phyloP scores from a whole-genome alignment of 1,140 invertebrate species.

The Sweltsa coloradensis region DNA sequence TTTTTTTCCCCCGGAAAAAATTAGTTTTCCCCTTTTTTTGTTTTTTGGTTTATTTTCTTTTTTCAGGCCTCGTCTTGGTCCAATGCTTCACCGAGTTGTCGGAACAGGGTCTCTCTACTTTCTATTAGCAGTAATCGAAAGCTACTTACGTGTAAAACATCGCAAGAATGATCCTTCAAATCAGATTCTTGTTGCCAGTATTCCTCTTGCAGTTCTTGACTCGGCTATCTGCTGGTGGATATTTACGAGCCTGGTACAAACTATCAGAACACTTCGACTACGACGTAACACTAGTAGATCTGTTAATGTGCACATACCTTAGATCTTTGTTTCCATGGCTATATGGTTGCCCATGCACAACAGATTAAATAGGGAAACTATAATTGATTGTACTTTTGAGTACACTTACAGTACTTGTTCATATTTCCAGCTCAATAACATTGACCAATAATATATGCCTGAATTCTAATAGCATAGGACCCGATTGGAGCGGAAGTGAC shows the following conservation, averaged over 20 bases:
- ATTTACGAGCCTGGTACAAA: conserved; percentile 78
- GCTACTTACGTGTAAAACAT: conserved; percentile 61
- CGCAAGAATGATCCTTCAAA: conserved; percentile 49
- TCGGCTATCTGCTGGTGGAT: conserved; percentile 71
- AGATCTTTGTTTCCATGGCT: too few relatives aligned
- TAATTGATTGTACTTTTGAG: too few relatives aligned
- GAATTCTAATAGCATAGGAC: too few relatives aligned
- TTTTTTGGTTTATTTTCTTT: conserved; percentile 16
- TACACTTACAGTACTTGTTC: too few relatives aligned
- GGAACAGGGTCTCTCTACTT: conserved; percentile 72
- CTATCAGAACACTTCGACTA: conserved; percentile 73
- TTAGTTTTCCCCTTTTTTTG: too few relatives aligned
- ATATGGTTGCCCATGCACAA: too few relatives aligned
- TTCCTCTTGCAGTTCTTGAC: conserved; percentile 59
- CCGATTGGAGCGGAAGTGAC: too few relatives aligned
- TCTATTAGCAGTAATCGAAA: conserved; percentile 66
- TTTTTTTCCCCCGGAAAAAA: too few relatives aligned
- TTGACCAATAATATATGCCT: too few relatives aligned
- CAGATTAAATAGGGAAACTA: too few relatives aligned
- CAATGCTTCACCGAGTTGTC: conserved; percentile 74
- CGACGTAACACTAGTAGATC: conserved; percentile 48
- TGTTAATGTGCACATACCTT: too few relatives aligned
- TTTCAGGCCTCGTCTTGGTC: conserved; percentile 71
- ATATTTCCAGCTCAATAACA: too few relatives aligned
- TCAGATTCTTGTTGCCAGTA: conserved; percentile 54